Percentiles rank a stretch among this genome's conserved stretches.
These are phyloP conservation scores for Gastrophysa polygoni DNA, from an alignment of 2,888 invertebrate species.

Conservation along the genomic window DNA sequence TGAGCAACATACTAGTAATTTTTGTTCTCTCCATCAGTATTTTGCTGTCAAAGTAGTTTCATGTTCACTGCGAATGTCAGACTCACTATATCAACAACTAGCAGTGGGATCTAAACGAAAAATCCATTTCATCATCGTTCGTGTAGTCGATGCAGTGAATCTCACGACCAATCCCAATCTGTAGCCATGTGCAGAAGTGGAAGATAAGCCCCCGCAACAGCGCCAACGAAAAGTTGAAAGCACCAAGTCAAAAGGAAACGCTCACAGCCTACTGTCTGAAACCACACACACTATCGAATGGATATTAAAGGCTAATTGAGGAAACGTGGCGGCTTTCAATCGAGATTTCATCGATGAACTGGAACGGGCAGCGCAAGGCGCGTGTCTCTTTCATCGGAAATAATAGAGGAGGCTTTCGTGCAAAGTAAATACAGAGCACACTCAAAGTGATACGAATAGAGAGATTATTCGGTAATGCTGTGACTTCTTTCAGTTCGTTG, in stretches of 20 bases:
- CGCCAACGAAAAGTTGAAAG: neutral
- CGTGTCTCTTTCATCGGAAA: neutral
- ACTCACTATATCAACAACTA: too few species aligned
- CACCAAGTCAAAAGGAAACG: neutral
- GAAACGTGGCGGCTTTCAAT: constrained; percentile 32
- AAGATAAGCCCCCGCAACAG: too few species aligned
- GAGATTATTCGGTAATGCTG: neutral
- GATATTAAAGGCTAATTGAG: constrained; percentile 29
- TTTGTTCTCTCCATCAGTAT: too few species aligned
- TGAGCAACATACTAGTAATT: too few species aligned
- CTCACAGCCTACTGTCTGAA: neutral
- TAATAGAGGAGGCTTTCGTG: neutral
- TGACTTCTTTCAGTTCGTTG: neutral
- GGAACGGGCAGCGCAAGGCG: neutral
- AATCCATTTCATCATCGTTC: too few species aligned
- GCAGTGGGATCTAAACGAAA: too few species aligned
- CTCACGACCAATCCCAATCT: too few species aligned
- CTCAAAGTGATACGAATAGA: neutral
- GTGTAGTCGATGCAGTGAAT: too few species aligned
- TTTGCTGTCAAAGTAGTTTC: too few species aligned
- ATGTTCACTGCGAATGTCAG: too few species aligned
- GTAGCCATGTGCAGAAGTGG: too few species aligned
- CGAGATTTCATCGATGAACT: neutral
- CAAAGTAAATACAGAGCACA: neutral
- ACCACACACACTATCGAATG: neutral